A percentile compares a stretch with the other conserved stretches of the same genome.
These are phyloP conservation scores for Sebastes hopkinsi DNA, from an alignment of 2,797 vertebrate species.

Conservation along the genomic window DNA sequence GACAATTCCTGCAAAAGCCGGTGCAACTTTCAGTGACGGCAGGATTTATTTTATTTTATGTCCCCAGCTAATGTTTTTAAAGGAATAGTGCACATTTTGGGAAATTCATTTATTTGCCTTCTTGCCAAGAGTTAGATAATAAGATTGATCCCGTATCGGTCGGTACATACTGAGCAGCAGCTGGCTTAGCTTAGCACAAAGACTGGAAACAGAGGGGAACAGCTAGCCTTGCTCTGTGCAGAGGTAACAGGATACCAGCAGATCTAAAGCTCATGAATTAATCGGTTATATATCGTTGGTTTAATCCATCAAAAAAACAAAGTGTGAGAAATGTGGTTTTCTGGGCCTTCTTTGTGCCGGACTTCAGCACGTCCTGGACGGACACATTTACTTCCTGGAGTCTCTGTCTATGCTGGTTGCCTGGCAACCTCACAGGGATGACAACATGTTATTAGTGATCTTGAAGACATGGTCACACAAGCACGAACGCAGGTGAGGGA, in stretches of 20 bases:
- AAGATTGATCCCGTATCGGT: neutral
- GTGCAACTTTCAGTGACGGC: neutral
- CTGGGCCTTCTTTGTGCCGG: neutral
- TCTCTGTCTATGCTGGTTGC: neutral
- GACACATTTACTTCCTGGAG: neutral
- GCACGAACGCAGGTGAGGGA: no score
- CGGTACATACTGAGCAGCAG: neutral
- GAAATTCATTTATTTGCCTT: neutral
- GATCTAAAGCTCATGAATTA: neutral
- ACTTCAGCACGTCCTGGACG: neutral
- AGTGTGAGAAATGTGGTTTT: neutral
- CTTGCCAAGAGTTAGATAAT: neutral
- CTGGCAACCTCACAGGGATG: neutral
- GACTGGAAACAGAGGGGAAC: no score
- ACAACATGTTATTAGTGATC: no score
- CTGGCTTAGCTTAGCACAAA: neutral
- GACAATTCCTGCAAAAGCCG: neutral
- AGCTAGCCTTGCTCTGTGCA: neutral
- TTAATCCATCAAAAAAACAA: neutral
- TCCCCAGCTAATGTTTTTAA: no score
- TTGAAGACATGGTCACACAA: no score
- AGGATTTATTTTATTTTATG: neutral
- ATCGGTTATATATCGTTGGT: neutral
- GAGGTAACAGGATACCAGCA: neutral
- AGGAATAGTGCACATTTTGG: neutral